A percentile compares a stretch with the other conserved stretches of the same genome.
phyloP scores from a whole-genome alignment of 2,797 vertebrate genomes.

The Anableps anableps region DNA sequence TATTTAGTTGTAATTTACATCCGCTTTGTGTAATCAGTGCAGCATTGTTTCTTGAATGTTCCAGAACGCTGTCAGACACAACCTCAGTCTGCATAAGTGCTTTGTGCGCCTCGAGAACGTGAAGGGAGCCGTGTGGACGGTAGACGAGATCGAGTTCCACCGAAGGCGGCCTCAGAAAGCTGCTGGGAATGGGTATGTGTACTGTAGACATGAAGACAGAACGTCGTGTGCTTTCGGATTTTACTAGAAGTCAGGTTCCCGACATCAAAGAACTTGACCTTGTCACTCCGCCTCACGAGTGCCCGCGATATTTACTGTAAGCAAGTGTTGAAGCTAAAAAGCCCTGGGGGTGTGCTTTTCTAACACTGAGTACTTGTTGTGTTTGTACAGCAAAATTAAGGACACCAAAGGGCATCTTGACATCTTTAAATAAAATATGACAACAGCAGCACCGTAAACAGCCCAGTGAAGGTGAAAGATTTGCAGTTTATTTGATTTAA shows the following conservation, averaged over 20 bases:
- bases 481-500: neutral
- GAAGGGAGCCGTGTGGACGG: constrained; percentile 99
- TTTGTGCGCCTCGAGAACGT: constrained; percentile 99
- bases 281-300: constrained; percentile 27
- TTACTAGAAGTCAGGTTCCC: constrained; percentile 13
- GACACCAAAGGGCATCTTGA: constrained; percentile 5
- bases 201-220: neutral
- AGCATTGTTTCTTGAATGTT: neutral
- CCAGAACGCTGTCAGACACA: constrained; percentile 99
- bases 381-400: neutral
- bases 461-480: neutral
- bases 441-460: neutral
- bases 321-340: constrained; percentile 20
- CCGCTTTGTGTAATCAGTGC: neutral
- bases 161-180: constrained; percentile 98
- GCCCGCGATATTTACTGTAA: constrained; percentile 51
- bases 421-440: constrained; percentile 8
- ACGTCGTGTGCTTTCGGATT: neutral
- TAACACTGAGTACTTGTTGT: constrained; percentile 8
- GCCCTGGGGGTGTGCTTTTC: constrained; percentile 1
- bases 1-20: no score
- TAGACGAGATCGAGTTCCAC: constrained; percentile 99
- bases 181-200: constrained; percentile 85
- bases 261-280: constrained; percentile 35
- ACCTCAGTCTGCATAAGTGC: constrained; percentile 99